phyloP scores from a whole-genome alignment of 2,113 vertebrate genomes.

The Parotia lawesii region DNA sequence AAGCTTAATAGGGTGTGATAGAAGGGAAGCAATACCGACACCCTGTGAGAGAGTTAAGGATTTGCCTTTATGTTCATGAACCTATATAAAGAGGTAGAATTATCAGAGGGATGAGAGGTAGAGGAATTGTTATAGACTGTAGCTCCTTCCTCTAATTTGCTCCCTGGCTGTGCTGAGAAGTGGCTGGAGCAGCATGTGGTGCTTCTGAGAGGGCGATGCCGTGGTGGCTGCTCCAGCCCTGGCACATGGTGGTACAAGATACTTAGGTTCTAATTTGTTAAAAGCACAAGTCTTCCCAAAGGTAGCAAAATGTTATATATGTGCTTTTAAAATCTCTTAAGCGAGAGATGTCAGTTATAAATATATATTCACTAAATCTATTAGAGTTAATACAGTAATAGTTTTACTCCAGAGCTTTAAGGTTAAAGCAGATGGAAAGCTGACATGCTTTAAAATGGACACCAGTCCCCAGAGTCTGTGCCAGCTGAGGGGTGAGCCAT shows the following conservation, averaged over 20 bases:
- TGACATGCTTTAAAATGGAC: not conserved
- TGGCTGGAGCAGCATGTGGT: not conserved
- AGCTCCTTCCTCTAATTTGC: not conserved
- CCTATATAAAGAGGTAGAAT: not conserved
- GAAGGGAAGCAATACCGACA: not conserved
- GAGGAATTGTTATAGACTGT: not conserved
- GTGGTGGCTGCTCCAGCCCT: not conserved
- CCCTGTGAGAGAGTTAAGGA: not conserved
- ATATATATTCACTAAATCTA: not conserved
- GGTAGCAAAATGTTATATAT: not conserved
- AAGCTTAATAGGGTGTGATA: not conserved
- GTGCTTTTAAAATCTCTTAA: not conserved
- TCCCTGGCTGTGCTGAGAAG: not conserved
- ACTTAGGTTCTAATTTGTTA: not conserved
- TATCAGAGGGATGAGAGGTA: not conserved
- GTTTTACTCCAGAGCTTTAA: not conserved
- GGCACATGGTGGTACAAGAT: not conserved
- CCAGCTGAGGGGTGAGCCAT: not conserved
- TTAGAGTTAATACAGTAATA: not conserved
- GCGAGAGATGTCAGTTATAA: not conserved
- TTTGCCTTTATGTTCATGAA: not conserved
- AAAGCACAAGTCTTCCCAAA: not conserved
- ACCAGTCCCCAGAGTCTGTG: not conserved
- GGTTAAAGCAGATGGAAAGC: not conserved
- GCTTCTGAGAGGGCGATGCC: not conserved